These are phyloP conservation scores for Euschistus heros DNA, from an alignment of 1,140 invertebrate genomes.

Conservation along the genomic window DNA sequence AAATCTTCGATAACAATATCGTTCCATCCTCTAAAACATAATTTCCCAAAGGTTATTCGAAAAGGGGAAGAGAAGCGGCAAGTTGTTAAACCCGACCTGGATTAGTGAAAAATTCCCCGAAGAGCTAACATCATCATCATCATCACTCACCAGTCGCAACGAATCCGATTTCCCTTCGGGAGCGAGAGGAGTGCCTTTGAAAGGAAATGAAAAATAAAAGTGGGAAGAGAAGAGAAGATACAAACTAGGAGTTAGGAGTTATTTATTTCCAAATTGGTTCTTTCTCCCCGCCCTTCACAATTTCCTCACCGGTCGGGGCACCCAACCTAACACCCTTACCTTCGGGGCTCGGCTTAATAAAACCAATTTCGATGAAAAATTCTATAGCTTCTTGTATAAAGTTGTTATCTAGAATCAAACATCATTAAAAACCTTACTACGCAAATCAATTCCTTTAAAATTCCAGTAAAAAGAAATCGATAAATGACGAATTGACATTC, in stretches of 20 bases:
- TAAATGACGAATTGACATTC: too few relatives aligned
- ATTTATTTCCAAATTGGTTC: conserved; percentile 8
- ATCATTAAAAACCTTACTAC: background rate
- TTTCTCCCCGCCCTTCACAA: background rate
- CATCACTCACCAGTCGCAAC: too few relatives aligned
- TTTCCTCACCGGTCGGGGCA: background rate
- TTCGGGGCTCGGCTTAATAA: background rate
- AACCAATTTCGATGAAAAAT: background rate
- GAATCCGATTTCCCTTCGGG: background rate
- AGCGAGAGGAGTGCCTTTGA: background rate
- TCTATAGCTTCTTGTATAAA: background rate
- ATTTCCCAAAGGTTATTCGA: too few relatives aligned
- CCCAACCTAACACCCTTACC: background rate
- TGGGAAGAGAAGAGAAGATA: background rate
- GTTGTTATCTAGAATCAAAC: background rate
- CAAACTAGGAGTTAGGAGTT: conserved; percentile 5
- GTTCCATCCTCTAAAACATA: too few relatives aligned
- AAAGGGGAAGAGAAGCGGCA: too few relatives aligned
- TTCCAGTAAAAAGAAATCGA: too few relatives aligned
- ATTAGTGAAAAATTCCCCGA: too few relatives aligned
- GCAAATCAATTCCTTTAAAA: too few relatives aligned
- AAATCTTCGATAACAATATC: too few relatives aligned
- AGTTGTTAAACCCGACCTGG: too few relatives aligned
- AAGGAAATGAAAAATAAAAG: conserved; percentile 5
- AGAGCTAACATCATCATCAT: too few relatives aligned